These are phyloP conservation scores for Hyles vespertilio DNA, from an alignment of 1,140 invertebrate species.

Conservation along the genomic window DNA sequence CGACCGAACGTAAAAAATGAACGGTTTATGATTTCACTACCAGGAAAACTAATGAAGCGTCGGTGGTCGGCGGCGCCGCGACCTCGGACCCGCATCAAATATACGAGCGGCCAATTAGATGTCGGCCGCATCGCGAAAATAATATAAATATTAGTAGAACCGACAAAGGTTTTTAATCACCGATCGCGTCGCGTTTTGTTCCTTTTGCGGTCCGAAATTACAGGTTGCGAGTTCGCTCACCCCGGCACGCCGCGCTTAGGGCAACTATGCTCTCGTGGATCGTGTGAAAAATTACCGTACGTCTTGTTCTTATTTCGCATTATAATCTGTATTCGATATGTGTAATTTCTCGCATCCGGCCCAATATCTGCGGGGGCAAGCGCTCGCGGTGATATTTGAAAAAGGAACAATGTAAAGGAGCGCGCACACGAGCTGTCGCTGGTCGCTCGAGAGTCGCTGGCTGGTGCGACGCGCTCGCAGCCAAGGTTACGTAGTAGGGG, in stretches of 20 bases:
- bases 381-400: constrained; percentile 16
- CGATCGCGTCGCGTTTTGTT: constrained; percentile 66
- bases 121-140: constrained; percentile 68
- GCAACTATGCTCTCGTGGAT: constrained; percentile 66
- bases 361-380: constrained; percentile 35
- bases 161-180: constrained; percentile 76
- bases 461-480: constrained; percentile 18
- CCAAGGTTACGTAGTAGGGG: constrained; percentile 68
- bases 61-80: constrained; percentile 49
- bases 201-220: constrained; percentile 74
- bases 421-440: constrained; percentile 42
- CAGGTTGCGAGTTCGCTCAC: constrained; percentile 69
- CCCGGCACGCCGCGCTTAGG: constrained; percentile 61
- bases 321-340: constrained; percentile 64
- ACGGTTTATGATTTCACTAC: constrained; percentile 66
- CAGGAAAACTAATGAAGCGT: constrained; percentile 69
- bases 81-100: constrained; percentile 43
- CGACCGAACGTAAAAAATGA: constrained; percentile 52
- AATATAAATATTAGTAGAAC: constrained; percentile 75
- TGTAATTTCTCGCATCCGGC: constrained; percentile 64
- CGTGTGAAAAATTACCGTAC: constrained; percentile 70
- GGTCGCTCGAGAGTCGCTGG: background rate
- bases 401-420: constrained; percentile 60
- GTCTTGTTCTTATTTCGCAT: constrained; percentile 66
- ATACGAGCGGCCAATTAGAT: constrained; percentile 67